Percentiles rank a stretch among this genome's conserved stretches.
These are phyloP conservation scores for Myathropa florea DNA, from an alignment of 2,888 invertebrate species.

Conservation along the genomic window DNA sequence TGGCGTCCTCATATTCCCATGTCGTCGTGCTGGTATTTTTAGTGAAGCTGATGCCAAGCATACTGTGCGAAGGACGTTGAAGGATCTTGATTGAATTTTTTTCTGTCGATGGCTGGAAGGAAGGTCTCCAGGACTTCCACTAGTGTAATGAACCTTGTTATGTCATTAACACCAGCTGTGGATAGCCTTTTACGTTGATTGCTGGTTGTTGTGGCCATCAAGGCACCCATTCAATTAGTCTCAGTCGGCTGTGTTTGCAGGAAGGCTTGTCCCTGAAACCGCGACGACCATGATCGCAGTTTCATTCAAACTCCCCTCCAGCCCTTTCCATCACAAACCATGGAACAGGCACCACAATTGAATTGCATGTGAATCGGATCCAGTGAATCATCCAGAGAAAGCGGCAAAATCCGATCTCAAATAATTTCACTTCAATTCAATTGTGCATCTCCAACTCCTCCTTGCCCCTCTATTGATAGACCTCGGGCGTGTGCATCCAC, in stretches of 20 bases:
- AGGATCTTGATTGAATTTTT: slow-evolving; percentile 6
- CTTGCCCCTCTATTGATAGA: not conserved
- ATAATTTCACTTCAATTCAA: not conserved
- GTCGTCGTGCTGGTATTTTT: not conserved
- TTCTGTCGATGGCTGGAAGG: slow-evolving; percentile 15
- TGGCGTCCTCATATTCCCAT: not conserved
- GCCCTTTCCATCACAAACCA: not conserved
- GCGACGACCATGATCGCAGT: no score
- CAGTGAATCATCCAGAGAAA: not conserved
- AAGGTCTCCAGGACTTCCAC: slow-evolving; percentile 54
- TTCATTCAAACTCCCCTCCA: no score
- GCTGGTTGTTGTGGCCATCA: slow-evolving; percentile 6
- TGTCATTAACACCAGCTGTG: not conserved
- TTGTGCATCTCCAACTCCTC: not conserved
- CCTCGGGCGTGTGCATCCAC: not conserved
- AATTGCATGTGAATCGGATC: not conserved
- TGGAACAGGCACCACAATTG: not conserved
- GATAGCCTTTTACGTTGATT: slow-evolving; percentile 8
- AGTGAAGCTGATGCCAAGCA: no score
- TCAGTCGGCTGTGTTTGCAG: no score
- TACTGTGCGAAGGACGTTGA: not conserved
- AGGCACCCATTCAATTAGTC: not conserved
- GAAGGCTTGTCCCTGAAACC: no score
- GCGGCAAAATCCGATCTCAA: not conserved
- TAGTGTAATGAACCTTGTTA: slow-evolving; percentile 3